Conservation (phyloP, 2,888 invertebrate species). For the Drosophila aldrichi region DNA sequence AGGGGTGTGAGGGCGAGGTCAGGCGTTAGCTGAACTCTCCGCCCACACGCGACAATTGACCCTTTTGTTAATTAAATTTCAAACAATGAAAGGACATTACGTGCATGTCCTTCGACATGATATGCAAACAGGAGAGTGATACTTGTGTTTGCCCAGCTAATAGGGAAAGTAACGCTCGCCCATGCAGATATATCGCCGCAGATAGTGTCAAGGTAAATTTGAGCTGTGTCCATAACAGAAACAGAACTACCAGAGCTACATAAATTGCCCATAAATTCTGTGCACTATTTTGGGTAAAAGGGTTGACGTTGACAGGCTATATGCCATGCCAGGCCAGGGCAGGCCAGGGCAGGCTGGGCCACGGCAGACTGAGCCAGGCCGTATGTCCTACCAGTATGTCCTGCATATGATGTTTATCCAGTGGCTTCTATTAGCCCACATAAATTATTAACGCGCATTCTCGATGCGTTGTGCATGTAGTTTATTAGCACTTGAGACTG, state of each 20-base stretch:
- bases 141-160: conserved; percentile 68
- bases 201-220: conserved; percentile 70
- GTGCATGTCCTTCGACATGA: conserved; percentile 47
- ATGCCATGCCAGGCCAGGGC: conserved; percentile 9
- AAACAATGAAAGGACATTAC: conserved; percentile 64
- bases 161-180: conserved; percentile 54
- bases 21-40: conserved; percentile 21
- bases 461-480: conserved; percentile 65
- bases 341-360: background rate
- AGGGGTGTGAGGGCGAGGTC: background rate
- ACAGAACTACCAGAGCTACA: conserved; percentile 13
- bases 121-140: conserved; percentile 66
- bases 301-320: conserved; percentile 74
- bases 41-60: conserved; percentile 77
- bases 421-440: conserved; percentile 66
- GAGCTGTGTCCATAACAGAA: conserved; percentile 33
- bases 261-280: conserved; percentile 72
- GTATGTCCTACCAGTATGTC: conserved; percentile 8
- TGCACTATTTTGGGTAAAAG: conserved; percentile 57
- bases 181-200: conserved; percentile 53
- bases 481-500: conserved; percentile 79
- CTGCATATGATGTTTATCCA: conserved; percentile 73
- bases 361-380: no score
- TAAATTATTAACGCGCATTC: conserved; percentile 78
- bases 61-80: conserved; percentile 82